A percentile compares a stretch with the other conserved stretches of the same genome.
phyloP scores from a whole-genome alignment of 2,797 vertebrate genomes.

The Sebastolobus altivelis region DNA sequence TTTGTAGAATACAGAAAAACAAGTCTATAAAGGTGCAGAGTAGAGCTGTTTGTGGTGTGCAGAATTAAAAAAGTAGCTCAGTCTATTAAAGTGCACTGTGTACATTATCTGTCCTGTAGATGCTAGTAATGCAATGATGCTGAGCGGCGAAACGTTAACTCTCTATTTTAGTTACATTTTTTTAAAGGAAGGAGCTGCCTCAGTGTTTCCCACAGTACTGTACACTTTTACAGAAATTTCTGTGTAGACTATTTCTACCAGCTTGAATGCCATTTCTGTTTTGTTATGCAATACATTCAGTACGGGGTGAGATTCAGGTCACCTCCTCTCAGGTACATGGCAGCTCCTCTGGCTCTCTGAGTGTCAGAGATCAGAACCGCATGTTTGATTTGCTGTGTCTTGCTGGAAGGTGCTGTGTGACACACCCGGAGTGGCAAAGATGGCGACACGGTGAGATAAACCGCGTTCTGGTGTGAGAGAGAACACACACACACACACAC shows the following conservation, averaged over 20 bases:
- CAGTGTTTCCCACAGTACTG: no score
- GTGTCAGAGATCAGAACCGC: constrained; percentile 48
- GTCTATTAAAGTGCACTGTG: no score
- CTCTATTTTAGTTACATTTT: no score
- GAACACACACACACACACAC: constrained; percentile 11
- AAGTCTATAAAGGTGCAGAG: no score
- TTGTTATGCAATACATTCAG: neutral
- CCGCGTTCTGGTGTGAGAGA: constrained; percentile 57
- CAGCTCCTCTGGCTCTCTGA: constrained; percentile 8
- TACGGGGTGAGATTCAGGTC: neutral
- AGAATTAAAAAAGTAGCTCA: no score
- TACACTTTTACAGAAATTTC: neutral
- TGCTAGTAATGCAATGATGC: no score
- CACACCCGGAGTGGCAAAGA: constrained; percentile 47
- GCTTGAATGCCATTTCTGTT: neutral
- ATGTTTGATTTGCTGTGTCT: constrained; percentile 47
- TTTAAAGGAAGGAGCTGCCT: no score
- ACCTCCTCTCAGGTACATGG: constrained; percentile 29
- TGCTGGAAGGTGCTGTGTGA: constrained; percentile 47
- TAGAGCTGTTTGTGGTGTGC: no score
- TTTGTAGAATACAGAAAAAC: no score
- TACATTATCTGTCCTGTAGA: no score
- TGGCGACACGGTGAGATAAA: constrained; percentile 70
- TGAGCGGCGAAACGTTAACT: no score
- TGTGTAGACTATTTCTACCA: neutral